Percentiles rank a stretch among this genome's conserved stretches.
Evolutionary conservation across 2,113 vertebrate species (phyloP).

Genomic region (Alethe castanea): DNA sequence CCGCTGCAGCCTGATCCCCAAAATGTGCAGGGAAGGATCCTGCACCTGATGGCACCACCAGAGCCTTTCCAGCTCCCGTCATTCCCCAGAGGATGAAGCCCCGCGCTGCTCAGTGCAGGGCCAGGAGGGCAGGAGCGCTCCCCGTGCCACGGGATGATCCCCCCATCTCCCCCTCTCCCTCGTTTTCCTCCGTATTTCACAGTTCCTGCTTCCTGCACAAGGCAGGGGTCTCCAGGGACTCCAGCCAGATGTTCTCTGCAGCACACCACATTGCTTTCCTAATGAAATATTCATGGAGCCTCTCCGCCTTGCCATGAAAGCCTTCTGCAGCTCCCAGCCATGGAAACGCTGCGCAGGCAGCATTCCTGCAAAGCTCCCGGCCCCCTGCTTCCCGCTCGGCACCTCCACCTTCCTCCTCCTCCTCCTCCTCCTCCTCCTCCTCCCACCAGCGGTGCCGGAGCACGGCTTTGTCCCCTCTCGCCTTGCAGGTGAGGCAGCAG

Average conservation of each 20-base stretch:
- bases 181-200: constrained; percentile 63
- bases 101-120: accelerated
- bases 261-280: constrained; percentile 59
- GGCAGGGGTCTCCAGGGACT: constrained; percentile 68
- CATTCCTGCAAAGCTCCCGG: constrained; percentile 20
- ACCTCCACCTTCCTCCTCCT: not conserved
- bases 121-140: not conserved
- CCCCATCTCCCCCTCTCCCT: not conserved
- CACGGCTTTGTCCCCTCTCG: accelerated
- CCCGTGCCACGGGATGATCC: not conserved
- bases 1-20: not conserved
- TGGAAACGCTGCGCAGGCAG: not conserved
- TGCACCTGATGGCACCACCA: accelerated
- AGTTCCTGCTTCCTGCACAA: constrained; percentile 69
- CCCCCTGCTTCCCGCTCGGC: not conserved
- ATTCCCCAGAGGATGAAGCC: not conserved
- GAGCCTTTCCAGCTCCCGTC: not conserved
- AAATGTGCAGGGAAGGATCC: not conserved
- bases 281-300: constrained; percentile 71
- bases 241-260: constrained; percentile 72
- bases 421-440: not conserved
- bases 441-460: accelerated
- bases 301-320: constrained; percentile 53
- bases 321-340: constrained; percentile 41
- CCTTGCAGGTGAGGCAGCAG: not conserved